Evolutionary conservation across 2,888 invertebrate species (phyloP).

Genomic region (Tuta absoluta): DNA sequence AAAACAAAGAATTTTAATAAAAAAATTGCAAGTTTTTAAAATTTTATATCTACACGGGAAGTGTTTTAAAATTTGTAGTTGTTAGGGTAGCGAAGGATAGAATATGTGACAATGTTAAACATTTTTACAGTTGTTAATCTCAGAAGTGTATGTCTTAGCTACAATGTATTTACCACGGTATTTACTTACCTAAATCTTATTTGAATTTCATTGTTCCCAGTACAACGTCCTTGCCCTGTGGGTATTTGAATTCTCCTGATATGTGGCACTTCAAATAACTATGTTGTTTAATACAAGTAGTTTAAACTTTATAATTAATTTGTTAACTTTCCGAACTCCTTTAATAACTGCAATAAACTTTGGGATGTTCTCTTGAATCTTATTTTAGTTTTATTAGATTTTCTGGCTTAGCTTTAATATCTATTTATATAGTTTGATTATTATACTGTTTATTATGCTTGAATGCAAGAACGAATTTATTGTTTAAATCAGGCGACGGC

Average conservation of each 20-base stretch:
- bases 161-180: too few species aligned
- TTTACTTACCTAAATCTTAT: neutral
- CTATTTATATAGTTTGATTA: neutral
- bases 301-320: constrained; percentile 8
- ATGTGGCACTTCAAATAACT: constrained; percentile 2
- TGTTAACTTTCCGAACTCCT: constrained; percentile 3
- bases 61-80: too few species aligned
- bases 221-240: neutral
- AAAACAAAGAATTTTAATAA: too few species aligned
- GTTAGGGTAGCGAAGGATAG: too few species aligned
- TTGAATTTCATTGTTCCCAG: neutral
- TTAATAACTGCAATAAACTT: neutral
- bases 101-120: too few species aligned
- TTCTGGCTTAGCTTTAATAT: neutral
- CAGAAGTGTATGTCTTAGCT: too few species aligned
- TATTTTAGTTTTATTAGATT: neutral
- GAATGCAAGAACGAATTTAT: neutral
- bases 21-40: too few species aligned
- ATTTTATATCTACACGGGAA: too few species aligned
- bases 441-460: neutral
- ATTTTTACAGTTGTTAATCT: too few species aligned
- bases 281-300: neutral
- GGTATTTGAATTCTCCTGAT: neutral
- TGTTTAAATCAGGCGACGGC: constrained; percentile 31
- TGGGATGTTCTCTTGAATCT: neutral